These are phyloP conservation scores for Colius striatus DNA, from an alignment of 2,113 vertebrate species.

Conservation along the genomic window DNA sequence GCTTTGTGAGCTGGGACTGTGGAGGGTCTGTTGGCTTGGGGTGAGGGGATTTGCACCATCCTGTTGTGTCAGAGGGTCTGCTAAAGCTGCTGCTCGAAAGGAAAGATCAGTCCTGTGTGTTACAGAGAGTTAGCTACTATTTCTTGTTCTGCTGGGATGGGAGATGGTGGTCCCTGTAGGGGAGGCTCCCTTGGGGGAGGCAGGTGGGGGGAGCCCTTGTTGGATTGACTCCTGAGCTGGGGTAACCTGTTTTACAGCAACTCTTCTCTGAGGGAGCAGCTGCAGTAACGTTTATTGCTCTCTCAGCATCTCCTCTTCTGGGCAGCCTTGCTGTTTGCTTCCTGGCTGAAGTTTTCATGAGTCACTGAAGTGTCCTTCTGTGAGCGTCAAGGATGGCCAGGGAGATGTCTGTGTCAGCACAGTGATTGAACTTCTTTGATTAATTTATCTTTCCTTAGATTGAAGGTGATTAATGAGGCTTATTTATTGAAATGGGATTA, in stretches of 20 bases:
- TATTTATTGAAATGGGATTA: not conserved
- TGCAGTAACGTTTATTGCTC: not conserved
- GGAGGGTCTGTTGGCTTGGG: not conserved
- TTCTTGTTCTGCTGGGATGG: not conserved
- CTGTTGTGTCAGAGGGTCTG: not conserved
- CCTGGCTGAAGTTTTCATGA: constrained; percentile 38
- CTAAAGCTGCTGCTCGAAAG: not conserved
- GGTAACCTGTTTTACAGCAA: not conserved
- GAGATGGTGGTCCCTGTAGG: not conserved
- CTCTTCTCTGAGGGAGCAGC: not conserved
- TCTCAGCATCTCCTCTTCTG: not conserved
- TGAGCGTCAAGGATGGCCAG: not conserved
- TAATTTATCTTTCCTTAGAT: not conserved
- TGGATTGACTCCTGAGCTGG: not conserved
- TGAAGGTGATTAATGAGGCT: not conserved
- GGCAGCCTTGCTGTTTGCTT: not conserved
- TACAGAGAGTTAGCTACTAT: not conserved
- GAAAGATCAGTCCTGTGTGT: not conserved
- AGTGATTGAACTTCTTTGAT: not conserved
- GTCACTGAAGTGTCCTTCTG: not conserved
- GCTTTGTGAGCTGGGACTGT: not conserved
- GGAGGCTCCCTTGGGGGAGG: not conserved
- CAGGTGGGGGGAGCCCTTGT: rapidly evolving
- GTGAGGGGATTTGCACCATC: not conserved
- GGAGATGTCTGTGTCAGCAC: not conserved